phyloP scores from a whole-genome alignment of 1,140 invertebrate genomes.

The Drosophila navojoa region DNA sequence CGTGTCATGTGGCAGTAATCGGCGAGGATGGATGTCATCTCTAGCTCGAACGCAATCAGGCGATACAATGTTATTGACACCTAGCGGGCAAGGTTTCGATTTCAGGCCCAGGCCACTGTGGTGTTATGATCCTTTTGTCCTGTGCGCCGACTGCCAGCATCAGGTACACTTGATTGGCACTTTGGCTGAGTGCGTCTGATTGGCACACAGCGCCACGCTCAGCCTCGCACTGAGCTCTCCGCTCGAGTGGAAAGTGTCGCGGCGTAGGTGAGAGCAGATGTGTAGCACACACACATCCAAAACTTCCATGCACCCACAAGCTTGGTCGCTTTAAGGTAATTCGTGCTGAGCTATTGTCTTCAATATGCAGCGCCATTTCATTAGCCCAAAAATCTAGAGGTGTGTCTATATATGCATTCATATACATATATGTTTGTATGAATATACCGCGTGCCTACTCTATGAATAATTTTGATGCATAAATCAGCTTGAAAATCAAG shows the following conservation, averaged over 20 bases:
- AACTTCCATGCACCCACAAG: constrained; percentile 11
- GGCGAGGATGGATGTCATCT: neutral
- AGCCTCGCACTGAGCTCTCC: constrained; percentile 18
- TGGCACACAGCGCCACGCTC: constrained; percentile 21
- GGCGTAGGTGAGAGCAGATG: constrained; percentile 43
- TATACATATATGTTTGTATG: neutral
- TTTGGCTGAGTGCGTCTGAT: constrained; percentile 73
- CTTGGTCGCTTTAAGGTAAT: constrained; percentile 15
- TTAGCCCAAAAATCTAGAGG: constrained; percentile 41
- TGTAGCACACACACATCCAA: neutral
- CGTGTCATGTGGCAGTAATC: constrained; percentile 15
- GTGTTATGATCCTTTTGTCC: constrained; percentile 8
- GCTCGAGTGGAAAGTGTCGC: constrained; percentile 61
- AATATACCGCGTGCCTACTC: constrained; percentile 11
- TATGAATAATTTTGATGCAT: constrained; percentile 22
- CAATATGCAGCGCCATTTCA: constrained; percentile 66
- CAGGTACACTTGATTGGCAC: constrained; percentile 65
- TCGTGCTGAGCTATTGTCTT: constrained; percentile 19
- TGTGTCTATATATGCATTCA: neutral
- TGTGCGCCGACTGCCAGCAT: constrained; percentile 7
- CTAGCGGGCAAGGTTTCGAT: constrained; percentile 66
- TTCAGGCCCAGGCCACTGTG: constrained; percentile 41
- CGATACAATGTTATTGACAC: constrained; percentile 76
- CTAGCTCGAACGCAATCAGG: constrained; percentile 27
- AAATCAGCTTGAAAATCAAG: constrained; percentile 69